Conservation (phyloP, 2,113 vertebrate species). For the Lophotis ruficrista region DNA sequence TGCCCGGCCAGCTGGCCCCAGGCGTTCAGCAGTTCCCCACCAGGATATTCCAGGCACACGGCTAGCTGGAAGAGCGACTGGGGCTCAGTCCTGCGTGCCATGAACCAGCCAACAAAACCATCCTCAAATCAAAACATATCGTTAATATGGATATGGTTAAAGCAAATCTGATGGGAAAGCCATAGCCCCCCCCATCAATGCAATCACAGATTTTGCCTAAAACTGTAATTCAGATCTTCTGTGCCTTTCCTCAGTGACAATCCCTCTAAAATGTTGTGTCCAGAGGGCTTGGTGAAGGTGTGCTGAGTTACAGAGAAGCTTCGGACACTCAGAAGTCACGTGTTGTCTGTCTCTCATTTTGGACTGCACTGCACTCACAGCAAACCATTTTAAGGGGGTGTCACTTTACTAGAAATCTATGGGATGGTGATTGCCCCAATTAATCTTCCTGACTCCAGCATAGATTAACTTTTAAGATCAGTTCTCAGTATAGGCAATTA, state of each 20-base stretch:
- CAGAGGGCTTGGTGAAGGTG: not conserved
- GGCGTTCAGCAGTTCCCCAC: not conserved
- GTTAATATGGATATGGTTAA: not conserved
- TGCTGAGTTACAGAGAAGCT: not conserved
- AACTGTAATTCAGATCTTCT: not conserved
- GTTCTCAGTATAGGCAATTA: constrained; percentile 52
- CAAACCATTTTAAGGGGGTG: constrained; percentile 20
- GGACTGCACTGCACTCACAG: not conserved
- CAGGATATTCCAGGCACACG: not conserved
- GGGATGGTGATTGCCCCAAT: constrained; percentile 62
- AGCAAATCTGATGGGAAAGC: not conserved
- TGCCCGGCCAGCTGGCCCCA: not conserved
- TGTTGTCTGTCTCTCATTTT: not conserved
- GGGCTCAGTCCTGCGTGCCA: accelerated
- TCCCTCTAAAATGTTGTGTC: not conserved
- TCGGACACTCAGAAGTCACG: not conserved
- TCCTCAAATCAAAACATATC: not conserved
- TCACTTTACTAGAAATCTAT: constrained; percentile 29
- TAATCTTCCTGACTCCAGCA: constrained; percentile 45
- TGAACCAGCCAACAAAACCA: not conserved
- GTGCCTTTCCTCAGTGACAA: not conserved
- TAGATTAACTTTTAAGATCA: constrained; percentile 46
- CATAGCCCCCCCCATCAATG: not conserved
- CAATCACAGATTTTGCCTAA: not conserved
- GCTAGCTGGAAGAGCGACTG: accelerated